phyloP scores from a whole-genome alignment of 1,140 invertebrate genomes.

The Lepidotrigona ventralis region DNA sequence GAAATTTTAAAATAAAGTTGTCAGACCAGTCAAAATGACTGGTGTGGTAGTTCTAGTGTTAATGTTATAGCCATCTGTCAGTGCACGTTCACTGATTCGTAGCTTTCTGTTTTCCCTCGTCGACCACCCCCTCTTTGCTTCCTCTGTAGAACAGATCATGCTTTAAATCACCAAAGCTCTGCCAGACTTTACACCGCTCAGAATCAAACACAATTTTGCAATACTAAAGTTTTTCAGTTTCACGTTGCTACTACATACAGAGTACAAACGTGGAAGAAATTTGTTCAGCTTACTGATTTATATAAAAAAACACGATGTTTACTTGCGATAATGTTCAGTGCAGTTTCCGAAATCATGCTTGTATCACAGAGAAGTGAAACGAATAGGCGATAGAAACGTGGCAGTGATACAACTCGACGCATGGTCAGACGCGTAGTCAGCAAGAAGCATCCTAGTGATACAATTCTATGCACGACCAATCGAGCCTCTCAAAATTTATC shows the following conservation, averaged over 20 bases:
- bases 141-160: not conserved
- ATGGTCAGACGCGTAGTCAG: not conserved
- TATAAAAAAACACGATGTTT: not conserved
- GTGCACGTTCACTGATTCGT: not conserved
- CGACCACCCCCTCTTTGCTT: too few species aligned
- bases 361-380: not conserved
- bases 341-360: not conserved
- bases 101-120: not conserved
- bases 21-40: too few species aligned
- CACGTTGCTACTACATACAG: too few species aligned
- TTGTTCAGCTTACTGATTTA: too few species aligned
- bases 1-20: too few species aligned
- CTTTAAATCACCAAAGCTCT: not conserved
- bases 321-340: not conserved
- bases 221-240: not conserved
- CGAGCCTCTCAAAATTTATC: not conserved
- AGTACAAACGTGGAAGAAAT: not conserved
- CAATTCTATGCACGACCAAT: too few species aligned
- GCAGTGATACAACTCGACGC: not conserved
- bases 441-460: not conserved
- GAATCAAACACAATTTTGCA: not conserved
- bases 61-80: constrained; percentile 17
- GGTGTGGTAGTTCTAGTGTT: too few species aligned
- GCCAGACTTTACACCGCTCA: not conserved
- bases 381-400: not conserved